Evolutionary conservation across 2,797 vertebrate genomes (phyloP).

Genomic region (Apogon hyalosoma): DNA sequence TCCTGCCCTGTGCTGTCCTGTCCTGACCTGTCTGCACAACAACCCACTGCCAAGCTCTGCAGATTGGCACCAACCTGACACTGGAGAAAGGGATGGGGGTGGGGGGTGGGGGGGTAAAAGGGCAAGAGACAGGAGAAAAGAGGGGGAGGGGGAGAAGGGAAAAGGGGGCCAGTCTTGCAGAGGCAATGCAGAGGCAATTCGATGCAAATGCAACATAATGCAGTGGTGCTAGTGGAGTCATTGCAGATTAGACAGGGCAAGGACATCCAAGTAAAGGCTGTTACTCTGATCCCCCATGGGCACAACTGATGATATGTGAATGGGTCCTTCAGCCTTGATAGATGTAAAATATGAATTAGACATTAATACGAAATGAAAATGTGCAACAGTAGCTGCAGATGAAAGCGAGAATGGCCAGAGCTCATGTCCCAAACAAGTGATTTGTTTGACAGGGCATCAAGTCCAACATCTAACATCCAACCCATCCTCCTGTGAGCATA

Average conservation of each 20-base stretch:
- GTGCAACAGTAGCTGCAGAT: conserved; percentile 25
- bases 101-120: conserved; percentile 14
- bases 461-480: neutral
- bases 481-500: neutral
- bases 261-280: conserved; percentile 47
- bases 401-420: conserved; percentile 40
- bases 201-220: conserved; percentile 82
- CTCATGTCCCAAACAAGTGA: conserved; percentile 19
- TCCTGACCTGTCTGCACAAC: conserved; percentile 23
- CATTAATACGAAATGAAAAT: conserved; percentile 32
- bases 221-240: conserved; percentile 66
- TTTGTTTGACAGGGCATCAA: conserved; percentile 36
- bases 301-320: conserved; percentile 9
- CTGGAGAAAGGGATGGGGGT: conserved; percentile 31
- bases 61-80: conserved; percentile 49
- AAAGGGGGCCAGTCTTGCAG: conserved; percentile 55
- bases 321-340: conserved; percentile 49
- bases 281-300: conserved; percentile 11
- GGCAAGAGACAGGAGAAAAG: conserved; percentile 24
- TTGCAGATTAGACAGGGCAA: conserved; percentile 67
- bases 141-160: neutral
- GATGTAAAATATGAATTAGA: conserved; percentile 21
- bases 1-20: conserved; percentile 4
- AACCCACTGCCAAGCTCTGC: conserved; percentile 39
- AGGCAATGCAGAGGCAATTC: conserved; percentile 78